Evolutionary conservation across 2,888 invertebrate genomes (phyloP).

Genomic region (Prionchulus punctatus): DNA sequence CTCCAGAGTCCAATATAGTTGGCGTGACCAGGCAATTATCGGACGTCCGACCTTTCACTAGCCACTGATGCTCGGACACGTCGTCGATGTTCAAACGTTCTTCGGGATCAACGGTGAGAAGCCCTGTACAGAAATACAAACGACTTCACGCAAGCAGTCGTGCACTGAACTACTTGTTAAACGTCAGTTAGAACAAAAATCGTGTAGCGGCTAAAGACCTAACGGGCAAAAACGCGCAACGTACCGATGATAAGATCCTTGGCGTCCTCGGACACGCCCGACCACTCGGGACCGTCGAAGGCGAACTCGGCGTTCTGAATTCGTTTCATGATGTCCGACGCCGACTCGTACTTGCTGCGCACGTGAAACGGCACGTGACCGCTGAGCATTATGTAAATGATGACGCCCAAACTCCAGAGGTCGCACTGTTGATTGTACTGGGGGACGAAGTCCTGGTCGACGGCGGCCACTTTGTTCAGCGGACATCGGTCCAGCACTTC

Average conservation of each 20-base stretch:
- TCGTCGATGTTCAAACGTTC: constrained; percentile 52
- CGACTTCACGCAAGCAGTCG: background rate
- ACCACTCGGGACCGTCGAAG: constrained; percentile 57
- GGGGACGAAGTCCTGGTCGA: constrained; percentile 36
- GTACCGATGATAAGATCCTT: constrained; percentile 53
- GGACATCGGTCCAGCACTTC: constrained; percentile 58
- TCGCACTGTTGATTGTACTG: constrained; percentile 79
- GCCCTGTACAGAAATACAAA: constrained; percentile 36
- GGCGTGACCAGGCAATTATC: constrained; percentile 31
- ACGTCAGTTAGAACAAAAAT: background rate
- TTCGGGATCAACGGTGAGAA: constrained; percentile 60
- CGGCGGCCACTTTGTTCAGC: background rate
- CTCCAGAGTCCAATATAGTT: constrained; percentile 22
- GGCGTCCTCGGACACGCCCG: constrained; percentile 52
- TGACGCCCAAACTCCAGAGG: constrained; percentile 85
- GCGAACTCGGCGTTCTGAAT: constrained; percentile 62
- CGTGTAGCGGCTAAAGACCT: no score
- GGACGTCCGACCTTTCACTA: constrained; percentile 35
- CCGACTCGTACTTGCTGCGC: constrained; percentile 52
- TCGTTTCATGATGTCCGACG: constrained; percentile 55
- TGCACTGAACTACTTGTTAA: constrained; percentile 2
- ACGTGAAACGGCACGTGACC: constrained; percentile 70
- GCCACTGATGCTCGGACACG: constrained; percentile 52
- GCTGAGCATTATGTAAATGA: constrained; percentile 66
- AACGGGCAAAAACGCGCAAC: no score